Conservation (phyloP, 2,797 vertebrate species). For the Sebastes goodei region DNA sequence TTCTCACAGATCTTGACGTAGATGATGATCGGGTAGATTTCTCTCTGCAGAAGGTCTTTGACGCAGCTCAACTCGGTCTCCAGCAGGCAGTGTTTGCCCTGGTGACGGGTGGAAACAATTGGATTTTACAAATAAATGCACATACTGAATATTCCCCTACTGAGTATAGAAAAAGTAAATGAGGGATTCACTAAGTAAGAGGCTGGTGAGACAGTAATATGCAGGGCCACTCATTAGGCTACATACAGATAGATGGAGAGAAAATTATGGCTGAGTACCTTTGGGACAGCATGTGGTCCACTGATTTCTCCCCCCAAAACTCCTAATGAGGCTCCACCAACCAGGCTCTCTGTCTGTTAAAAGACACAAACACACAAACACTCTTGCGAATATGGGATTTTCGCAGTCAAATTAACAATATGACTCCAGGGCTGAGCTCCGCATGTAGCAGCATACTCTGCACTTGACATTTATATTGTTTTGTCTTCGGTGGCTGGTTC, state of each 20-base stretch:
- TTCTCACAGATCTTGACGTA: conserved; percentile 94
- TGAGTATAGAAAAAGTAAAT: neutral
- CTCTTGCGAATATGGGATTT: conserved; percentile 28
- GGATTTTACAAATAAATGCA: no score
- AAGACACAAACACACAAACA: neutral
- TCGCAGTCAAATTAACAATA: conserved; percentile 25
- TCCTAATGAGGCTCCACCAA: conserved; percentile 23
- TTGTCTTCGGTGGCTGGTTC: conserved; percentile 21
- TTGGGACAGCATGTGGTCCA: conserved; percentile 42
- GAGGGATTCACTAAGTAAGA: neutral
- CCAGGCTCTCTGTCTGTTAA: neutral
- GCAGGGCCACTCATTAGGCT: neutral
- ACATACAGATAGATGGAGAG: neutral
- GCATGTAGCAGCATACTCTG: conserved; percentile 10
- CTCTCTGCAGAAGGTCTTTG: conserved; percentile 91
- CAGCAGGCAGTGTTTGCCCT: conserved; percentile 97
- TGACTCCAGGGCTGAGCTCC: conserved; percentile 28
- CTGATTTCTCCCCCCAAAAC: conserved; percentile 31
- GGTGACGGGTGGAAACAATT: conserved; percentile 17
- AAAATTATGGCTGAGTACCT: conserved; percentile 20
- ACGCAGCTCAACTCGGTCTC: conserved; percentile 92
- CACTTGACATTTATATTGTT: conserved; percentile 51
- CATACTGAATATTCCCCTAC: neutral
- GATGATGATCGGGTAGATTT: conserved; percentile 96
- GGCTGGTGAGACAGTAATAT: neutral